These are phyloP conservation scores for Lagodon rhomboides DNA, from an alignment of 2,797 vertebrate species.

Conservation along the genomic window DNA sequence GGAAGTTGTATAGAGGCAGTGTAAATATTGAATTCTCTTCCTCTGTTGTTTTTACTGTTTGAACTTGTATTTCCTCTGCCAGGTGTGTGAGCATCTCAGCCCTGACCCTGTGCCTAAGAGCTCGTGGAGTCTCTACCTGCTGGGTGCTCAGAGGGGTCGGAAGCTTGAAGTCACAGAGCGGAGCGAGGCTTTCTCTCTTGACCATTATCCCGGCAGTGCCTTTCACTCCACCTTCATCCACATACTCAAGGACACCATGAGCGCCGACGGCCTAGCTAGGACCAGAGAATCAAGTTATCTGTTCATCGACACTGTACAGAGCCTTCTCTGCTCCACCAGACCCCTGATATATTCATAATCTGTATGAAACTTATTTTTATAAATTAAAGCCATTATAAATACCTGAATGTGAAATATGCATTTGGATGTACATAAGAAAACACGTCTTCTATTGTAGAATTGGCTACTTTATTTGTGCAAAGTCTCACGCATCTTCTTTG, in stretches of 20 bases:
- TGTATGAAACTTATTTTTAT: background rate
- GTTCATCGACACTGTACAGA: conserved; percentile 84
- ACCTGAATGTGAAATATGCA: background rate
- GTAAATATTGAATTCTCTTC: too few species aligned
- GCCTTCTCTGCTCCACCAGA: conserved; percentile 86
- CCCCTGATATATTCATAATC: conserved; percentile 83
- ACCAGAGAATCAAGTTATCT: conserved; percentile 66
- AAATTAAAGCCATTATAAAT: background rate
- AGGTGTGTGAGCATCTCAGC: conserved; percentile 86
- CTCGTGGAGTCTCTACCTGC: conserved; percentile 87
- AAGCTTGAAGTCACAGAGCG: conserved; percentile 86
- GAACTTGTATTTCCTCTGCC: background rate
- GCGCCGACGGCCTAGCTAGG: conserved; percentile 68
- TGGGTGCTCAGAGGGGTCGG: conserved; percentile 86
- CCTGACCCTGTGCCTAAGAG: conserved; percentile 34
- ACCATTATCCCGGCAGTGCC: conserved; percentile 83
- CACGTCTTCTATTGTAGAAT: conserved; percentile 57
- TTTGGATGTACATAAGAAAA: conserved; percentile 17
- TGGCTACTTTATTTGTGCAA: conserved; percentile 88
- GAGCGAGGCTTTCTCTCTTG: conserved; percentile 84
- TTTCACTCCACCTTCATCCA: conserved; percentile 95
- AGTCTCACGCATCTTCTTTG: conserved; percentile 77
- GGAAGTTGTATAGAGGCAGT: background rate
- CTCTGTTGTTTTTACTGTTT: background rate
- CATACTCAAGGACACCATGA: conserved; percentile 88